Conservation (phyloP, 2,797 vertebrate species). For the Astyanax mexicanus region DNA sequence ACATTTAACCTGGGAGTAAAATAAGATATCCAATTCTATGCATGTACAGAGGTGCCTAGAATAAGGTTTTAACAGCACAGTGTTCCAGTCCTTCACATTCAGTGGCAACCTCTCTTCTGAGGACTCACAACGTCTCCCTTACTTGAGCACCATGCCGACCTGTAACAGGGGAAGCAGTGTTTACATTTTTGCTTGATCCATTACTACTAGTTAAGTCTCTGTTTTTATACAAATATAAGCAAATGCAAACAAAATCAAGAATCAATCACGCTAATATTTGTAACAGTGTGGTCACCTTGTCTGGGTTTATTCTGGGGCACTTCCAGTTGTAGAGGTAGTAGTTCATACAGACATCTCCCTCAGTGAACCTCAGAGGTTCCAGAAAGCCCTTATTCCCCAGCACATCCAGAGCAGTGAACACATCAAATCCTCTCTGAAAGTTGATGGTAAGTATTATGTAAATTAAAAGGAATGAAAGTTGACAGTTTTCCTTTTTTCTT, state of each 20-base stretch:
- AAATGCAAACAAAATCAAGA: not conserved
- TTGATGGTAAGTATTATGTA: not conserved
- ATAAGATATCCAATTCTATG: no score
- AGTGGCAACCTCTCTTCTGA: not conserved
- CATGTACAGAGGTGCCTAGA: not conserved
- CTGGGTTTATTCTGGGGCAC: conserved; percentile 88
- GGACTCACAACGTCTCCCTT: not conserved
- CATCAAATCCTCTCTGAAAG: conserved; percentile 68
- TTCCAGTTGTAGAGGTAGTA: conserved; percentile 99
- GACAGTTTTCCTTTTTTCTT: no score
- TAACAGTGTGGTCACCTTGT: conserved; percentile 81
- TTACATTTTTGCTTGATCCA: conserved; percentile 1
- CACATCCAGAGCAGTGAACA: conserved; percentile 90
- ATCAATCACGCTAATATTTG: not conserved
- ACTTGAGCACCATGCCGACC: conserved; percentile 54
- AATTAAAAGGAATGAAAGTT: no score
- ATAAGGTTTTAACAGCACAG: conserved; percentile 6
- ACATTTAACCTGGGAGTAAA: no score
- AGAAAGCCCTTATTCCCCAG: conserved; percentile 93
- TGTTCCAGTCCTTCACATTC: not conserved
- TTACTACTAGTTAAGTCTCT: not conserved
- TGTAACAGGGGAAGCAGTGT: conserved; percentile 32
- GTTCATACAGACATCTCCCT: conserved; percentile 83
- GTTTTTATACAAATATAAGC: not conserved
- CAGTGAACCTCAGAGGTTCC: conserved; percentile 92